Base-by-base conservation (phyloP, 2,113 vertebrate genomes). In the Neoarius graeffei region DNA sequence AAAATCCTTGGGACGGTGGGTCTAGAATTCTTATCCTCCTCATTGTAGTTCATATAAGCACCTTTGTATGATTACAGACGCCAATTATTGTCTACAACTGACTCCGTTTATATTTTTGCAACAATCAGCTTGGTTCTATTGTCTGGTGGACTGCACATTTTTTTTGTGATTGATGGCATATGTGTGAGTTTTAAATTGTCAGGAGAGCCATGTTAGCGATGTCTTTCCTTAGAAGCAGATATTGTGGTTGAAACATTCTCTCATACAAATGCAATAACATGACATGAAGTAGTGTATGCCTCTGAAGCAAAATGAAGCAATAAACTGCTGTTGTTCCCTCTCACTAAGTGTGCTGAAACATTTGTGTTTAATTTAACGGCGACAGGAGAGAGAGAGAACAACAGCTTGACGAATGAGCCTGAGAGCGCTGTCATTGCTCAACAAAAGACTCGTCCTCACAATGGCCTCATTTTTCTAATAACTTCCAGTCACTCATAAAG, bases 401-500 rank as follows among this genome's bases (percentile, higher is more conserved):
- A 91, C 89, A 92, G 93, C 91, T 93, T 88, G 89, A 90, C 74
- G 87, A 88, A 89, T 85, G 87, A 90, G 91, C 84, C 90, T 85
- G 93, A 93, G 93, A 94, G 89, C 88, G 90, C 94, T 94, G 94
- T 95, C 94, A 94, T 95, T 93, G 56, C 93, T 93, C 89, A 90
- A 88, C 90, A 90, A 92, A 93, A 93, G 91, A 92, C 93, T 85
- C 90, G 90, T 93, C 92, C 81, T 91, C 90, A 90, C 93, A 90
- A 91, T 93, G 91, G 93, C 89, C 93, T 94, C 93, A 93, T 94
- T 94, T 94, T 91, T 93, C 91, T 95, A 95, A 95, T 95, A 93
- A 93, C 92, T 95, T 95, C 94, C 95, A 95, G 94, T 95, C 86
- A 90, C 94, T 95, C 92, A 88, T 95, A 95, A 95, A 92, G 89